A percentile compares a stretch with the other conserved stretches of the same genome.
phyloP scores from a whole-genome alignment of 2,797 vertebrate genomes.

The Salarias fasciatus region DNA sequence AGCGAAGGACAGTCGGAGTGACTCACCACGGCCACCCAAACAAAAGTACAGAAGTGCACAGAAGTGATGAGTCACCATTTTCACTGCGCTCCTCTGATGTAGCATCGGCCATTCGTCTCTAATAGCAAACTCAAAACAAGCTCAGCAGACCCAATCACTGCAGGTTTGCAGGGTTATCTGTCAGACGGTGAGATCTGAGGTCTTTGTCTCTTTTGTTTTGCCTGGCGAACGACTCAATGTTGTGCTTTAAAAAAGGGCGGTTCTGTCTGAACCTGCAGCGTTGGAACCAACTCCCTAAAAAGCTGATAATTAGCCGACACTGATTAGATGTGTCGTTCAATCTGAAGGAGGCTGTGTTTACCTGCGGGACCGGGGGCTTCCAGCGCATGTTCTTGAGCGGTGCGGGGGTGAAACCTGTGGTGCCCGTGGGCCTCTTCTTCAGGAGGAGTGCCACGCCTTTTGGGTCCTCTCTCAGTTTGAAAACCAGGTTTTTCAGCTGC shows the following conservation, averaged over 20 bases:
- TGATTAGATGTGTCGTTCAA: conserved; percentile 24
- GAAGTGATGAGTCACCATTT: no score
- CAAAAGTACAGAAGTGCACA: no score
- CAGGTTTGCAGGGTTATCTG: conserved; percentile 24
- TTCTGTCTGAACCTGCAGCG: conserved; percentile 66
- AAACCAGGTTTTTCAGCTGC: conserved; percentile 94
- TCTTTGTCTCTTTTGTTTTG: conserved; percentile 38
- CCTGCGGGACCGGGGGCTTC: conserved; percentile 94
- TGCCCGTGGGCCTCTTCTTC: conserved; percentile 92
- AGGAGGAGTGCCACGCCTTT: conserved; percentile 89
- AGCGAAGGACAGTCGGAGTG: no score
- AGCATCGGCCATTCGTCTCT: conserved; percentile 21
- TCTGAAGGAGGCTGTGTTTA: conserved; percentile 47
- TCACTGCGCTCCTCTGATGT: neutral
- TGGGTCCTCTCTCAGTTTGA: conserved; percentile 91
- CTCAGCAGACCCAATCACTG: conserved; percentile 8
- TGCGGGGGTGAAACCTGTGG: conserved; percentile 90
- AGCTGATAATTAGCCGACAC: conserved; percentile 59
- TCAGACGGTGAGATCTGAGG: conserved; percentile 41
- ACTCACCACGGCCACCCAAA: no score
- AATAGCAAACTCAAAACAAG: conserved; percentile 27
- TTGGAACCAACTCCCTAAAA: conserved; percentile 65
- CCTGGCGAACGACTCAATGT: conserved; percentile 16
- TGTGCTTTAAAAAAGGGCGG: conserved; percentile 48
- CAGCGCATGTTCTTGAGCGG: conserved; percentile 95